phyloP scores from a whole-genome alignment of 2,113 vertebrate species.

The Pipra filicauda region DNA sequence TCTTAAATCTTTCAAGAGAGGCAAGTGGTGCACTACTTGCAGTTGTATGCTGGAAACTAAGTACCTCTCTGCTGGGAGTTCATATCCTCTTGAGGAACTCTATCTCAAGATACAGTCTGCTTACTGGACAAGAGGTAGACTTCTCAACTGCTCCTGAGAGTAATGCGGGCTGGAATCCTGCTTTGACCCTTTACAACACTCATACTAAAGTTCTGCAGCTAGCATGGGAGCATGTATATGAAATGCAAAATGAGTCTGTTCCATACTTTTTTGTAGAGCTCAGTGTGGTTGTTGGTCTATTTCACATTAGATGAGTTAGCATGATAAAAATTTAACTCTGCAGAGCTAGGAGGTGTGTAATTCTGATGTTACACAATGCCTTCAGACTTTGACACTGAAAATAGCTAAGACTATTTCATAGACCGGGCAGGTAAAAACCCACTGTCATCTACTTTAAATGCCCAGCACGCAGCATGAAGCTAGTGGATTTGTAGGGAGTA shows the following conservation, averaged over 20 bases:
- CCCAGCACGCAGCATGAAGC: background rate
- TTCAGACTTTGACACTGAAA: background rate
- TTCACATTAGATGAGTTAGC: background rate
- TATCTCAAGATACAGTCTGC: background rate
- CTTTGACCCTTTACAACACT: background rate
- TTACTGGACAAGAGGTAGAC: background rate
- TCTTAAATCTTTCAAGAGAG: background rate
- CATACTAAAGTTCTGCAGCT: background rate
- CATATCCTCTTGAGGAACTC: background rate
- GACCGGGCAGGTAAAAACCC: background rate
- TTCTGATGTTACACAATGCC: background rate
- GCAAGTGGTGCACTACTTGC: background rate
- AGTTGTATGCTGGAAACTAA: background rate
- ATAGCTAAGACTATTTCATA: background rate
- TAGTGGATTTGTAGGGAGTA: background rate
- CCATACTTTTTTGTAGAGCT: background rate
- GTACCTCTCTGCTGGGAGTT: background rate
- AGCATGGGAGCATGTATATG: background rate
- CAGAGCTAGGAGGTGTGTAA: background rate
- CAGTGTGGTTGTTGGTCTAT: fast-evolving
- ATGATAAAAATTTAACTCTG: background rate
- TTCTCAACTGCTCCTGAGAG: background rate
- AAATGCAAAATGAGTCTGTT: background rate
- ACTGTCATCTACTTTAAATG: background rate
- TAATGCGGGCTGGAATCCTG: background rate